Evolutionary conservation across 2,113 vertebrate genomes (phyloP), one percentile per base, ranked within the genome.

Genomic region (Podarcis raffonei): DNA sequence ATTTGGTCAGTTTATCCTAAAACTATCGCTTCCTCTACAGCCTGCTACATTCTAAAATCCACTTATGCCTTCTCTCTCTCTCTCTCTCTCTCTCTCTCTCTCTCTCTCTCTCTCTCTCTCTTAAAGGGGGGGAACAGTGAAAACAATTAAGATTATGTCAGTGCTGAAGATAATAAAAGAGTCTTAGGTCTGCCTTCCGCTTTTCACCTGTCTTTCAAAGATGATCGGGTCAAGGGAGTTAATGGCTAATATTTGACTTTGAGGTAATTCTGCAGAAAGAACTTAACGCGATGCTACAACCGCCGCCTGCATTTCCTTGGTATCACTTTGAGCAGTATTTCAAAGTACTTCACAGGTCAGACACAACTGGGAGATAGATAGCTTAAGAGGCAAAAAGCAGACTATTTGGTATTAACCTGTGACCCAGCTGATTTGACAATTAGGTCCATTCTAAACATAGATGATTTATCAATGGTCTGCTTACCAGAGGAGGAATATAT

Each of bases 151-250:
- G 92, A 95, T 93, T 92, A 93, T 95, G 93, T 93, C 91, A 94
- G 66, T 72, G 53, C 68, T 91, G 90, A 89, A 94, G 68, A 89
- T 90, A 81, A 86, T 87, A 90, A 88, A 89, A 93, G 88, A 82
- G 81, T 90, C 92, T 95, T 88, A 94, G 90, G 92, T 93, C 93
- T 91, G 93, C 95, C 92, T 87, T 92, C 89, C 81, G 84, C 90
- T 83, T 88, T 89, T 83, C 92, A 87, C 85, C 39, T 89, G 68
- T 94, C 91, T 94, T 92, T 93, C 91, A 92, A 87, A 90, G 87
- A 93, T 94, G 86, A 93, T 20, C 12, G 69, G 94, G 95, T 96
- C 95, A 96, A 87, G 93, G 65, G 88, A 94, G 93, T 95, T 96
- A 95, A 94, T 94, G 93, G 93, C 91, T 95, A 92, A 94, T 91